Evolutionary conservation across 2,113 vertebrate species (phyloP).

Genomic region (Cyanoramphus novaezelandiae): DNA sequence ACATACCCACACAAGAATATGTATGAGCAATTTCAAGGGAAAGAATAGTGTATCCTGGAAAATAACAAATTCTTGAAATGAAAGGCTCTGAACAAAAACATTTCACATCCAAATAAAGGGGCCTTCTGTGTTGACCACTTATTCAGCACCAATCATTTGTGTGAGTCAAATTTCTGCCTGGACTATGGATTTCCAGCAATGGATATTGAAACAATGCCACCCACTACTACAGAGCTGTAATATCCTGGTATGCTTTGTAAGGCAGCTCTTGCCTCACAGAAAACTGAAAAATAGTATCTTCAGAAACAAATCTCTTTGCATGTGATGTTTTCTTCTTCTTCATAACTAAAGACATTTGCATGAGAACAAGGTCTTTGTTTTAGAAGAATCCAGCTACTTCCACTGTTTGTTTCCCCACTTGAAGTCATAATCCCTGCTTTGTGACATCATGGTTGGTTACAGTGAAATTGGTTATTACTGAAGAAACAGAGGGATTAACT

Average conservation of each 20-base stretch:
- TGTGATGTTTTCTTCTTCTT: background rate
- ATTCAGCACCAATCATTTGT: background rate
- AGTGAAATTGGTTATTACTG: conserved; percentile 1
- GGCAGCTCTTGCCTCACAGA: background rate
- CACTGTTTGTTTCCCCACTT: background rate
- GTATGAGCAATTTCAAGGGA: conserved; percentile 10
- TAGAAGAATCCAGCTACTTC: background rate
- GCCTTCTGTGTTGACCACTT: background rate
- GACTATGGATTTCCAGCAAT: background rate
- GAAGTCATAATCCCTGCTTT: conserved; percentile 16
- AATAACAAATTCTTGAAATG: conserved; percentile 22
- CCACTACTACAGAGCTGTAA: background rate
- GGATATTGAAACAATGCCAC: background rate
- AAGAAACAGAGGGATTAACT: background rate
- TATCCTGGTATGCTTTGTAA: background rate
- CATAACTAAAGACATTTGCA: conserved; percentile 4
- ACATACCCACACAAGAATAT: background rate
- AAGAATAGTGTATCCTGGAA: background rate
- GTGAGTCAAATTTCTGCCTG: background rate
- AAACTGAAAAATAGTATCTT: conserved; percentile 28
- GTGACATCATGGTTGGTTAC: background rate
- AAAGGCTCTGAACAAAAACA: conserved; percentile 38
- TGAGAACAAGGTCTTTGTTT: conserved; percentile 24
- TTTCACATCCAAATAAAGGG: background rate
- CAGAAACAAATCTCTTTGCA: background rate